phyloP scores from a whole-genome alignment of 2,888 invertebrate species.

The Drosophila antonietae region DNA sequence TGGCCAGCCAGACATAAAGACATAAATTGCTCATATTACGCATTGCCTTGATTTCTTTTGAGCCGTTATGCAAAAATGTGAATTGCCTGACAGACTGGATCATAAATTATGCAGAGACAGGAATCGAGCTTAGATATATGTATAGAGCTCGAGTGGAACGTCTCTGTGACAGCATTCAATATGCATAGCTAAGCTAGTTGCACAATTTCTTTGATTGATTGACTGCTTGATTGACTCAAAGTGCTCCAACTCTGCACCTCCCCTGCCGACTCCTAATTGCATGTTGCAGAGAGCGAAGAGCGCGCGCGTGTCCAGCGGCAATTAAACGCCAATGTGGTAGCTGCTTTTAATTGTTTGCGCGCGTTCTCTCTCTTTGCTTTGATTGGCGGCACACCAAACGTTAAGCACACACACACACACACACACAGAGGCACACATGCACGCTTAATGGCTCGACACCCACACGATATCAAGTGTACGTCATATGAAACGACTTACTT shows the following conservation, averaged over 20 bases:
- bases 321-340: constrained; percentile 65
- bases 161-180: constrained; percentile 66
- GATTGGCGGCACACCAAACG: constrained; percentile 65
- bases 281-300: constrained; percentile 16
- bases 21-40: constrained; percentile 54
- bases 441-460: constrained; percentile 62
- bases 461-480: constrained; percentile 40
- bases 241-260: too few relatives aligned
- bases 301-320: constrained; percentile 70
- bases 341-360: constrained; percentile 72
- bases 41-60: constrained; percentile 22
- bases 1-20: constrained; percentile 29
- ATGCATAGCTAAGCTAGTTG: constrained; percentile 70
- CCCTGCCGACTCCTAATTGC: constrained; percentile 5
- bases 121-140: constrained; percentile 8
- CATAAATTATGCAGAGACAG: constrained; percentile 66
- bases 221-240: constrained; percentile 62
- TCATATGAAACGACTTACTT: constrained; percentile 16
- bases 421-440: constrained; percentile 30
- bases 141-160: not conserved
- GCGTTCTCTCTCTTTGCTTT: constrained; percentile 39
- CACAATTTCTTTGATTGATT: constrained; percentile 73
- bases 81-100: constrained; percentile 40
- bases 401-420: constrained; percentile 39
- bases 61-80: constrained; percentile 20